Percentiles rank a stretch among this genome's conserved stretches.
phyloP scores from a whole-genome alignment of 2,113 vertebrate genomes.

The Tenrec ecaudatus region DNA sequence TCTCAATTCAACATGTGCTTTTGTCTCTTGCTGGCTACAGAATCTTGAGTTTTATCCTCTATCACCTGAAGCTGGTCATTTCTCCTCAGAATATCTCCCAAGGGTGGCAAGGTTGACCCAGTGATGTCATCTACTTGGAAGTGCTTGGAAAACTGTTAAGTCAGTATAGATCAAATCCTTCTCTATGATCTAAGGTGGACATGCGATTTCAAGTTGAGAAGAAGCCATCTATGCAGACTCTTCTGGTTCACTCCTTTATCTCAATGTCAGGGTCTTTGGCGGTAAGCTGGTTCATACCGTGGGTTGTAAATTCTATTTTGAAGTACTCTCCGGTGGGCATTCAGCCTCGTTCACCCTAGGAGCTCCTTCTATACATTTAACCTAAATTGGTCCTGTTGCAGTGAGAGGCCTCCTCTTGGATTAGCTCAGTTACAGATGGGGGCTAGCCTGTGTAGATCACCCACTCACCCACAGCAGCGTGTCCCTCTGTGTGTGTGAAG shows the following conservation, averaged over 20 bases:
- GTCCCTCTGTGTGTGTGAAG: background rate
- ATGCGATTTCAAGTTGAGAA: constrained; percentile 19
- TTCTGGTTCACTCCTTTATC: background rate
- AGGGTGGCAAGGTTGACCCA: background rate
- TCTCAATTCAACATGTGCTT: background rate
- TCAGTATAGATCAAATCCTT: background rate
- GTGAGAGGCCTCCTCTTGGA: background rate
- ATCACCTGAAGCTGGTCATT: background rate
- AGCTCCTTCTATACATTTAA: background rate
- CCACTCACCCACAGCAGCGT: too few relatives aligned
- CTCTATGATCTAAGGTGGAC: background rate
- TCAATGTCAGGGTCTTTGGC: background rate
- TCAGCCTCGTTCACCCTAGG: background rate
- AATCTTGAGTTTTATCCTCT: background rate
- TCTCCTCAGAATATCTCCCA: background rate
- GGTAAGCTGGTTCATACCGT: background rate
- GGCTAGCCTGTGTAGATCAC: background rate
- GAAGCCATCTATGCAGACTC: background rate
- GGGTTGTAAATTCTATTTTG: background rate
- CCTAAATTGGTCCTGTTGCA: constrained; percentile 6
- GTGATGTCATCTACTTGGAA: background rate
- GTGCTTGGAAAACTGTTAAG: background rate
- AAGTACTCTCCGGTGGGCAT: background rate
- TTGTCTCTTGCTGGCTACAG: background rate
- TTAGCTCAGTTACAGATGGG: constrained; percentile 28